phyloP scores from a whole-genome alignment of 1,140 invertebrate species.

The Heliconius nattereri region DNA sequence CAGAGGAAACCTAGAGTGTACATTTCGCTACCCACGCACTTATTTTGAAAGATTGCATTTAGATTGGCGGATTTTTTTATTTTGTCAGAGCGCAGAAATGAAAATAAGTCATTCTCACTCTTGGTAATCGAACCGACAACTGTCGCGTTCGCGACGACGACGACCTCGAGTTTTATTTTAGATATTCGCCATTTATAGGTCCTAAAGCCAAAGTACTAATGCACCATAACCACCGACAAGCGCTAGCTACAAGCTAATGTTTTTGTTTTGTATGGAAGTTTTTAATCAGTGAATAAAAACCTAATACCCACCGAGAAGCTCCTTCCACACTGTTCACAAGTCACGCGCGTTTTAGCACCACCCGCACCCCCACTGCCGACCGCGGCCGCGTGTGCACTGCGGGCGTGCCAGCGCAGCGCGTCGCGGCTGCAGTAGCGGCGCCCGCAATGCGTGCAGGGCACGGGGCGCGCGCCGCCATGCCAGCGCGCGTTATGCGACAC shows the following conservation, averaged over 20 bases:
- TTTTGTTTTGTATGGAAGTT: too few relatives aligned
- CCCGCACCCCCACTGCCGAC: not conserved
- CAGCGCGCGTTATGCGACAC: conserved; percentile 36
- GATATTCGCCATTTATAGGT: too few relatives aligned
- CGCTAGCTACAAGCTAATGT: too few relatives aligned
- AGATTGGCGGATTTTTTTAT: too few relatives aligned
- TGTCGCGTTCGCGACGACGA: not conserved
- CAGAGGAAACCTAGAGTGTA: too few relatives aligned
- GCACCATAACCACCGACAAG: too few relatives aligned
- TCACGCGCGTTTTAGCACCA: not conserved
- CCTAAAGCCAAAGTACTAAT: too few relatives aligned
- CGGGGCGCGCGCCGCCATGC: conserved; percentile 40
- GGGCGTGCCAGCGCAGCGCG: conserved; percentile 43
- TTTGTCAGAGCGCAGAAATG: not conserved
- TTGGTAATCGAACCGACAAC: not conserved
- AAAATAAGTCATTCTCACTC: not conserved
- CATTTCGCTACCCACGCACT: too few relatives aligned
- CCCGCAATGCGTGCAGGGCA: conserved; percentile 40
- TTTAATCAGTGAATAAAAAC: not conserved
- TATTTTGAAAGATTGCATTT: too few relatives aligned
- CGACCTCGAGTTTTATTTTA: too few relatives aligned
- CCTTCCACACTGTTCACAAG: conserved; percentile 40
- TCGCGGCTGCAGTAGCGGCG: conserved; percentile 45
- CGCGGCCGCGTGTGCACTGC: conserved; percentile 36
- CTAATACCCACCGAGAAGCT: conserved; percentile 43